Percentiles rank a stretch among this genome's conserved stretches.
phyloP scores from a whole-genome alignment of 1,140 invertebrate genomes.

The Steinernema feltiae region DNA sequence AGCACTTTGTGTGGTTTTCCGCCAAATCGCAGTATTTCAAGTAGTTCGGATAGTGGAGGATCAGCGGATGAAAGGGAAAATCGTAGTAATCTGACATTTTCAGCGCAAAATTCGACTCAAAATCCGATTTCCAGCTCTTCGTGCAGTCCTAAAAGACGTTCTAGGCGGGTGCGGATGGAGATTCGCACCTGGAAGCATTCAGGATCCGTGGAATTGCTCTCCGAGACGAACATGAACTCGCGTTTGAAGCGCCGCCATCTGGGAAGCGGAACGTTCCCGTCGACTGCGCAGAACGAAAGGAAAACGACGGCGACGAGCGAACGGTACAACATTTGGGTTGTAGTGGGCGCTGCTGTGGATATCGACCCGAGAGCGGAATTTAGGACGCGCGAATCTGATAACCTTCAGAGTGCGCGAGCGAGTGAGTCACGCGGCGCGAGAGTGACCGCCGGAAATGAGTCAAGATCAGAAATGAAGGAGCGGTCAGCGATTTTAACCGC shows the following conservation, averaged over 20 bases:
- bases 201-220: constrained; percentile 49
- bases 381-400: constrained; percentile 9
- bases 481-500: no score
- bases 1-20: constrained; percentile 53
- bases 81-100: constrained; percentile 54
- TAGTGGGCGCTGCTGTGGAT: not conserved
- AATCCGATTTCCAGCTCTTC: constrained; percentile 44
- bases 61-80: constrained; percentile 54
- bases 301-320: not conserved
- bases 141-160: constrained; percentile 48
- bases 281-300: not conserved
- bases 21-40: constrained; percentile 49
- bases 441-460: no score
- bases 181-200: constrained; percentile 46
- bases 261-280: not conserved
- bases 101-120: constrained; percentile 46
- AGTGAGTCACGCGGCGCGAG: no score
- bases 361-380: not conserved
- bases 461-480: no score
- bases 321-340: not conserved
- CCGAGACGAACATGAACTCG: constrained; percentile 53
- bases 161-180: not conserved
- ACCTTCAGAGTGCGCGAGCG: not conserved
- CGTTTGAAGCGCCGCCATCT: constrained; percentile 37
- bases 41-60: constrained; percentile 46